Evolutionary conservation across 2,797 vertebrate species (phyloP).

Genomic region (Syngnathus rostellatus): DNA sequence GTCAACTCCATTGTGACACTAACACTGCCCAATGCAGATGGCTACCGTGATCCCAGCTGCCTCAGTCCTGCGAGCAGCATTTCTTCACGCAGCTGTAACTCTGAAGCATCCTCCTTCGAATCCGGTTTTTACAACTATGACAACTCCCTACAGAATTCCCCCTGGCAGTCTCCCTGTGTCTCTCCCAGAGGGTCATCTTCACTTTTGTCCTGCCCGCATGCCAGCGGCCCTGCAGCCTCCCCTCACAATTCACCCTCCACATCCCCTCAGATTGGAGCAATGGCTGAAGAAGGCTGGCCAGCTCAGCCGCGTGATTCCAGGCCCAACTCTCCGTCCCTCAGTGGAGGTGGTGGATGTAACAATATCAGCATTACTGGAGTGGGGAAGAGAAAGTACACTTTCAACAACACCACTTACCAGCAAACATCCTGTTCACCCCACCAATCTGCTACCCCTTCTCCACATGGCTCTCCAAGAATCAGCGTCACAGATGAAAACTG

Average conservation of each 20-base stretch:
- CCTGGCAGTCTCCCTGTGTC: constrained; percentile 95
- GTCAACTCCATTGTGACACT: constrained; percentile 85
- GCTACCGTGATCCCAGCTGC: constrained; percentile 90
- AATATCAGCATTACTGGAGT: constrained; percentile 21
- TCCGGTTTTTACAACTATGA: constrained; percentile 89
- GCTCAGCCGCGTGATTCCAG: constrained; percentile 71
- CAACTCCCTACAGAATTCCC: constrained; percentile 90
- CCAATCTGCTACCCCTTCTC: constrained; percentile 81
- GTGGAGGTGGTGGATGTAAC: constrained; percentile 24
- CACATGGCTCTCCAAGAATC: constrained; percentile 82
- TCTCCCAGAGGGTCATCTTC: constrained; percentile 82
- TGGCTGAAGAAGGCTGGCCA: constrained; percentile 87
- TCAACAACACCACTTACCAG: constrained; percentile 72
- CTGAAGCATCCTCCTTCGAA: constrained; percentile 92
- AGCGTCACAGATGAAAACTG: constrained; percentile 88
- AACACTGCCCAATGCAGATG: constrained; percentile 83
- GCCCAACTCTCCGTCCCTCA: constrained; percentile 82
- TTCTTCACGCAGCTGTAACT: constrained; percentile 95
- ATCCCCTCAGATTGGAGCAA: constrained; percentile 81
- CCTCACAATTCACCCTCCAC: constrained; percentile 82
- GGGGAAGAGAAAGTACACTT: constrained; percentile 89
- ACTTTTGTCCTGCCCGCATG: constrained; percentile 59
- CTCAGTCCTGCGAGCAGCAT: constrained; percentile 94
- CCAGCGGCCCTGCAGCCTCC: constrained; percentile 75
- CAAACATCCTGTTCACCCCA: constrained; percentile 83